Base-by-base conservation (phyloP, 2,797 vertebrate species). In the Danio kyathit region DNA sequence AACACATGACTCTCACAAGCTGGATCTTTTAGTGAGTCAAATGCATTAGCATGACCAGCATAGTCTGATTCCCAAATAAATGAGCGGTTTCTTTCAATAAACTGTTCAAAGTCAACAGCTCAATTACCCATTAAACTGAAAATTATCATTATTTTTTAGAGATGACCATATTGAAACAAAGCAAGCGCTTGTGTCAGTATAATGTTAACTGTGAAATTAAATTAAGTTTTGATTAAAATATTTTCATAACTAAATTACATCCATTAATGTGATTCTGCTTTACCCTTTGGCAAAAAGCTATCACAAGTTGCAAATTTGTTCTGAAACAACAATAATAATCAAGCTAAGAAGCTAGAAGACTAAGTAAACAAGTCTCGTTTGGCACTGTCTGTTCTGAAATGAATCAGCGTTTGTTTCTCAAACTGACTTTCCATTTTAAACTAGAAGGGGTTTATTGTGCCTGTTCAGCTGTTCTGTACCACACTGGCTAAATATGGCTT, bases 391-490 rank as follows among this genome's bases (percentile, higher is more conserved):
- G 0, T 66, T 76, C 1, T 0, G 16, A 64, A 16, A 10, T n/a
- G 1, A 8, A 8, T 43, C 8, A 8, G n/a, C 38, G 41, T 7
- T 11, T 48, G 9, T 21, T 43, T 59, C 7, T 73, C 16, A 46
- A 21, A 60, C 13, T 17, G 5, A 44, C 7, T 60, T 60, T 41
- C 46, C 16, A 17, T 11, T 64, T 51, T 41, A 49, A 19, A n/a
- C 19, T 51, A n/a, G 41, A 48, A 51, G 57, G 51, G 12, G 52
- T 41, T 29, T 51, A 12, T 10, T 52, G 6, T 54, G 14, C 2
- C 10, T 54, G 14, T 69, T 29, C 57, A 52, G 46, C 21, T 64
- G 74, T 64, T 46, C 57, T 74, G 72, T 38, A 51, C 66, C 48
- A 38, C 65, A 38, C 46, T 14, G 8, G 21, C 6, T 65, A 9